These are phyloP conservation scores for Drosophila peninsularis DNA, from an alignment of 2,888 invertebrate species.

Conservation along the genomic window DNA sequence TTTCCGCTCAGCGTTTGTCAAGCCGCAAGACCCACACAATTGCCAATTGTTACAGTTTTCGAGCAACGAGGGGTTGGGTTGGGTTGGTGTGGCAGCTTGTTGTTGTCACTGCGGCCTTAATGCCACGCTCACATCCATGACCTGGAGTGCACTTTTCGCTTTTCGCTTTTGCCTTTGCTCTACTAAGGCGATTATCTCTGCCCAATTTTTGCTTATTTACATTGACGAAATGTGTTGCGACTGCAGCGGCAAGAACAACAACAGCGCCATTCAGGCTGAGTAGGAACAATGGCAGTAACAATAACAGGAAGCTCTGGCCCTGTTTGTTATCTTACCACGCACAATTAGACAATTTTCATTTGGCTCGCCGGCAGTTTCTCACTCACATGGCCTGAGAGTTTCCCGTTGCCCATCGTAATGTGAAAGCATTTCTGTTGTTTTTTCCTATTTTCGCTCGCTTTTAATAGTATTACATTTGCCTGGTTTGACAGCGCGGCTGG, in stretches of 20 bases:
- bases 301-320: constrained; percentile 73
- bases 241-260: constrained; percentile 39
- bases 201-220: constrained; percentile 71
- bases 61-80: constrained; percentile 58
- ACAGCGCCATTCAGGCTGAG: constrained; percentile 8
- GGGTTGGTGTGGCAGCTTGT: constrained; percentile 74
- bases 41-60: constrained; percentile 78
- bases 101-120: constrained; percentile 75
- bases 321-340: constrained; percentile 79
- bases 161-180: constrained; percentile 46
- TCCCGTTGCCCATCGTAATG: constrained; percentile 39
- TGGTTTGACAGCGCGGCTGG: constrained; percentile 34
- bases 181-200: constrained; percentile 76
- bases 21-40: constrained; percentile 78
- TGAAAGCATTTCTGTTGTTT: constrained; percentile 57
- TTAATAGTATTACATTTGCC: constrained; percentile 60
- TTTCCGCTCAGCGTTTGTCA: constrained; percentile 64
- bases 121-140: constrained; percentile 50
- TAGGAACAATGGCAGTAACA: constrained; percentile 50
- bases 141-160: constrained; percentile 71
- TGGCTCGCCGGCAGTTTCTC: constrained; percentile 46
- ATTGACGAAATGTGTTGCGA: constrained; percentile 71
- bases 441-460: constrained; percentile 28
- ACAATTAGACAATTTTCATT: constrained; percentile 79
- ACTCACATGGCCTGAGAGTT: constrained; percentile 56